phyloP scores from a whole-genome alignment of 2,113 vertebrate genomes.

The Gymnarchus niloticus region DNA sequence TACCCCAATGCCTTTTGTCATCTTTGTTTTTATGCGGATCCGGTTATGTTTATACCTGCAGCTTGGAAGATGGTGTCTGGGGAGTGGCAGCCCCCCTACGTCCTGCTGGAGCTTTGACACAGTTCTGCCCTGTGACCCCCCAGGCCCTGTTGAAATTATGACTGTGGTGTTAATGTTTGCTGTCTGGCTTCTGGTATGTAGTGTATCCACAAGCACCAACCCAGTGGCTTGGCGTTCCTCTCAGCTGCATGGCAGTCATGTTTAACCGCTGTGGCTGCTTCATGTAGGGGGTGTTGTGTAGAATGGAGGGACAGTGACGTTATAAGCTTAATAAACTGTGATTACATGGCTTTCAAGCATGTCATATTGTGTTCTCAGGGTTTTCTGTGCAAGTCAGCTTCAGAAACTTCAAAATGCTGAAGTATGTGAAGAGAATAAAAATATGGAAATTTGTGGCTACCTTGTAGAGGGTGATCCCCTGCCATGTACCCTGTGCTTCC shows the following conservation, averaged over 20 bases:
- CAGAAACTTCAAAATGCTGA: background rate
- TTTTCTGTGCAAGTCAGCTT: background rate
- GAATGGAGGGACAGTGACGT: no score
- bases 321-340: background rate
- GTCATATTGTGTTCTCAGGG: background rate
- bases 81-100: no score
- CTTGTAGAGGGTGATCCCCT: no score
- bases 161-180: conserved; percentile 15
- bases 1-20: background rate
- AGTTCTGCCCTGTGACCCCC: background rate
- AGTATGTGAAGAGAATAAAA: background rate
- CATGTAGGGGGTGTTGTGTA: no score
- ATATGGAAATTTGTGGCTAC: background rate
- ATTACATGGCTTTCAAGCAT: background rate
- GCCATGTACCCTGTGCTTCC: background rate
- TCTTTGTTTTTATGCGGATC: background rate
- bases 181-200: background rate
- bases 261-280: no score
- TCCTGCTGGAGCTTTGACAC: no score
- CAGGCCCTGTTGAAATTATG: background rate
- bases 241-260: no score
- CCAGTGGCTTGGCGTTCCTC: no score
- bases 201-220: background rate
- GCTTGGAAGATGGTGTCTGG: no score
- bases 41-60: background rate